Percentiles rank a stretch among this genome's conserved stretches.
These are phyloP conservation scores for Pitta sordida DNA, from an alignment of 2,113 vertebrate genomes.

Conservation along the genomic window DNA sequence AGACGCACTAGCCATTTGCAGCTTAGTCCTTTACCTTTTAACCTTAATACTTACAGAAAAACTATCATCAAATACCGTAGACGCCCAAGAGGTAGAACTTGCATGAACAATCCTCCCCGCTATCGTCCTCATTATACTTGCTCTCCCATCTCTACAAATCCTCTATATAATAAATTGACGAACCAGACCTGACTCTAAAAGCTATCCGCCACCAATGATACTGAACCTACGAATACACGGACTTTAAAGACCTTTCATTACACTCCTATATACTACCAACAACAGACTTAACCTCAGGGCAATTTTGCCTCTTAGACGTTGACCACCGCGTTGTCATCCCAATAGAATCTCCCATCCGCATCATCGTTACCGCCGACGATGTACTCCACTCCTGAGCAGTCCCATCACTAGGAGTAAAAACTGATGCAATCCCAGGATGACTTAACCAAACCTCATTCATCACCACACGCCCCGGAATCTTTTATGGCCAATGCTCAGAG, in stretches of 20 bases:
- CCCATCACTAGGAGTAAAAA: background rate
- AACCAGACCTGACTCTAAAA: background rate
- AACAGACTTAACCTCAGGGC: too few relatives aligned
- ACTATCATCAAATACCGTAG: background rate
- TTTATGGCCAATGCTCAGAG: background rate
- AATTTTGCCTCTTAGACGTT: accelerated
- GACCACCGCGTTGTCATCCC: background rate
- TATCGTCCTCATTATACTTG: background rate
- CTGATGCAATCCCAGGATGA: background rate
- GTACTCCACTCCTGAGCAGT: background rate
- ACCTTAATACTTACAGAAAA: background rate
- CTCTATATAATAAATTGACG: background rate
- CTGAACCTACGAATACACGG: background rate
- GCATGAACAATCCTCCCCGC: background rate
- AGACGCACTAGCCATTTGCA: background rate
- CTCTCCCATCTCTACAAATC: background rate
- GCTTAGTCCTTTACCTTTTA: background rate
- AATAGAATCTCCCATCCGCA: background rate
- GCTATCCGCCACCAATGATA: background rate
- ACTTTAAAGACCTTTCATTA: background rate
- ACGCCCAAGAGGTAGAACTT: background rate
- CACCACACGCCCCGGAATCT: accelerated
- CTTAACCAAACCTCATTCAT: background rate
- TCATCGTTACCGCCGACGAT: accelerated
- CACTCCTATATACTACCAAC: background rate